Conservation (phyloP, 2,888 invertebrate genomes). For the Argyresthia goedartella region DNA sequence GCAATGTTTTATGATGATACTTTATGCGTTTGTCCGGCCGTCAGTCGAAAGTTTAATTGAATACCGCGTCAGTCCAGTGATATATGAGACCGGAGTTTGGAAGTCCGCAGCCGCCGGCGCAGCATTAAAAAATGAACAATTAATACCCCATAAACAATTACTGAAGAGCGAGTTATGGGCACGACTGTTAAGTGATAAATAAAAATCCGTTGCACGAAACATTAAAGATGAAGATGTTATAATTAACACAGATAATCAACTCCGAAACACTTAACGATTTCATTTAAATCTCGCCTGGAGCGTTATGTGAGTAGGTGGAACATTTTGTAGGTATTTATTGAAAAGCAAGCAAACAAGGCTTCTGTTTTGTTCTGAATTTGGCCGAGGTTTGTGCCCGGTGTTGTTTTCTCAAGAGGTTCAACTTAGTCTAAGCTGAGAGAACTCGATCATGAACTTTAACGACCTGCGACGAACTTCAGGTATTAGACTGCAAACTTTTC, state of each 20-base stretch:
- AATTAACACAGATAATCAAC: constrained; percentile 5
- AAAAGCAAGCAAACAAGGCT: constrained; percentile 1
- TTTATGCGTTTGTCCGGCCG: constrained; percentile 31
- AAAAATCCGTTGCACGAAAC: constrained; percentile 29
- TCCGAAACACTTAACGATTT: constrained; percentile 34
- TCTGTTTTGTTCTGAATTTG: constrained; percentile 2
- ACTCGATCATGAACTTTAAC: constrained; percentile 48
- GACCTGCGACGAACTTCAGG: constrained; percentile 32
- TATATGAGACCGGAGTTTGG: constrained; percentile 33
- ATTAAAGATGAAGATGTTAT: constrained; percentile 15
- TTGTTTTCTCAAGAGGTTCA: constrained; percentile 44
- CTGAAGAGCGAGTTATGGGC: constrained; percentile 42
- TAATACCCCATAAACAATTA: constrained; percentile 56
- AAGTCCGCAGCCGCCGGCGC: constrained; percentile 14
- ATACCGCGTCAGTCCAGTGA: constrained; percentile 44
- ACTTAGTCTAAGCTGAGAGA: constrained; percentile 32
- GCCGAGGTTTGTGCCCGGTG: constrained; percentile 23
- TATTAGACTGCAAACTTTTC: constrained; percentile 33
- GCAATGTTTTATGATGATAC: constrained; percentile 10
- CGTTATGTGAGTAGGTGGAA: constrained; percentile 6
- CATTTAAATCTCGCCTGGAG: constrained; percentile 36
- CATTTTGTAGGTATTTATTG: constrained; percentile 3
- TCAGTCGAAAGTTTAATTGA: constrained; percentile 53
- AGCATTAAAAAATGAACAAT: constrained; percentile 36
- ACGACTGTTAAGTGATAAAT: constrained; percentile 15